phyloP scores from a whole-genome alignment of 2,888 invertebrate species.

The Dynastes maya region DNA sequence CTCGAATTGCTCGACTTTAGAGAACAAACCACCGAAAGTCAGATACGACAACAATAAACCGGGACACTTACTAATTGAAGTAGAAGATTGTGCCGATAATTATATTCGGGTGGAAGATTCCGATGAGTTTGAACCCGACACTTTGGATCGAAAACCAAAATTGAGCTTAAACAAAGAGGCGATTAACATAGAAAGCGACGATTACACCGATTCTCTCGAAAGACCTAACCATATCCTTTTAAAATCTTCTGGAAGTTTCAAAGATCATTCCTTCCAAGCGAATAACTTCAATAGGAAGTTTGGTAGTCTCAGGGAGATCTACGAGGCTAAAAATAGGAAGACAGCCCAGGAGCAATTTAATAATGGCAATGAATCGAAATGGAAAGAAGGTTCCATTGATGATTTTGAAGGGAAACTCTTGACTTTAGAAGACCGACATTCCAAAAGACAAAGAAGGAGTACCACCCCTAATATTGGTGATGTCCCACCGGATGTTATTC shows the following conservation, averaged over 20 bases:
- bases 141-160: slow-evolving; percentile 85
- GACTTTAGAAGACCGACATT: slow-evolving; percentile 82
- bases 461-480: slow-evolving; percentile 71
- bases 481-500: slow-evolving; percentile 80
- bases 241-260: slow-evolving; percentile 81
- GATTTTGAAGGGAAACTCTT: slow-evolving; percentile 74
- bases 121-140: slow-evolving; percentile 89
- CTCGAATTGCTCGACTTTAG: slow-evolving; percentile 74
- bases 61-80: slow-evolving; percentile 88
- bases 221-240: slow-evolving; percentile 76
- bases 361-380: slow-evolving; percentile 18
- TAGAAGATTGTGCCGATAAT: slow-evolving; percentile 86
- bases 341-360: slow-evolving; percentile 63
- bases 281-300: slow-evolving; percentile 72
- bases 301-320: slow-evolving; percentile 83
- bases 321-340: slow-evolving; percentile 76
- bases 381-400: slow-evolving; percentile 44
- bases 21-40: slow-evolving; percentile 65
- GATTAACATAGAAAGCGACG: slow-evolving; percentile 44
- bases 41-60: slow-evolving; percentile 78
- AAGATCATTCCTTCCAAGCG: slow-evolving; percentile 69
- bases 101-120: slow-evolving; percentile 85
- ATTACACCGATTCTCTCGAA: slow-evolving; percentile 74
- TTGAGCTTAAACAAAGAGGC: slow-evolving; percentile 64
- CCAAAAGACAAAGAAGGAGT: slow-evolving; percentile 80